Evolutionary conservation across 1,140 invertebrate genomes (phyloP).

Genomic region (Popillia japonica): DNA sequence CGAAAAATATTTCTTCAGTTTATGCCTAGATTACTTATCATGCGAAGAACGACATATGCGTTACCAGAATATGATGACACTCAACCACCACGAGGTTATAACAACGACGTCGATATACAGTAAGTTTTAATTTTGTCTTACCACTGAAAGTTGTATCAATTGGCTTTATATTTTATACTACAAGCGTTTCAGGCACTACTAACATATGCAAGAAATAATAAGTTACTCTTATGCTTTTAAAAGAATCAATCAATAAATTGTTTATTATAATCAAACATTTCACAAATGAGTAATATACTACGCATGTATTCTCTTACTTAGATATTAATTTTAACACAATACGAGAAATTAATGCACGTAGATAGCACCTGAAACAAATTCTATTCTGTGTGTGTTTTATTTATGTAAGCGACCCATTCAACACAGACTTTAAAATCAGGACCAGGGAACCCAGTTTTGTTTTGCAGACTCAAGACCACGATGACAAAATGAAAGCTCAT

Average conservation of each 20-base stretch:
- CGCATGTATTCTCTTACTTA: neutral
- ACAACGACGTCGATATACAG: constrained; percentile 78
- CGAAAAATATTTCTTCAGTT: constrained; percentile 87
- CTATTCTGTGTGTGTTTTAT: constrained; percentile 44
- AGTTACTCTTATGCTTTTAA: too few species aligned
- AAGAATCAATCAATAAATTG: too few species aligned
- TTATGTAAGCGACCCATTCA: constrained; percentile 59
- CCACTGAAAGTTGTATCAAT: too few species aligned
- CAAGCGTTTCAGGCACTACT: too few species aligned
- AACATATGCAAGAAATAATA: too few species aligned
- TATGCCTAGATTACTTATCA: constrained; percentile 88
- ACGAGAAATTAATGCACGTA: neutral
- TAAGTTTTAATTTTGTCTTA: constrained; percentile 57
- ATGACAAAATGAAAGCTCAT: constrained; percentile 60
- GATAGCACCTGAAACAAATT: neutral
- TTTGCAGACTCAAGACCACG: constrained; percentile 56
- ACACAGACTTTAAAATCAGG: constrained; percentile 60
- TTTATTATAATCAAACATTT: too few species aligned
- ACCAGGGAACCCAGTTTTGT: constrained; percentile 60
- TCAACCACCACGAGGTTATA: constrained; percentile 76
- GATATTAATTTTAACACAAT: neutral
- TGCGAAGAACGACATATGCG: constrained; percentile 86
- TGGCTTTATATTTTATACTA: too few species aligned
- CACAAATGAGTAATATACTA: too few species aligned
- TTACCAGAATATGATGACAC: constrained; percentile 82